Conservation (phyloP, 2,113 vertebrate species). For the Dendrocopos noguchii region DNA sequence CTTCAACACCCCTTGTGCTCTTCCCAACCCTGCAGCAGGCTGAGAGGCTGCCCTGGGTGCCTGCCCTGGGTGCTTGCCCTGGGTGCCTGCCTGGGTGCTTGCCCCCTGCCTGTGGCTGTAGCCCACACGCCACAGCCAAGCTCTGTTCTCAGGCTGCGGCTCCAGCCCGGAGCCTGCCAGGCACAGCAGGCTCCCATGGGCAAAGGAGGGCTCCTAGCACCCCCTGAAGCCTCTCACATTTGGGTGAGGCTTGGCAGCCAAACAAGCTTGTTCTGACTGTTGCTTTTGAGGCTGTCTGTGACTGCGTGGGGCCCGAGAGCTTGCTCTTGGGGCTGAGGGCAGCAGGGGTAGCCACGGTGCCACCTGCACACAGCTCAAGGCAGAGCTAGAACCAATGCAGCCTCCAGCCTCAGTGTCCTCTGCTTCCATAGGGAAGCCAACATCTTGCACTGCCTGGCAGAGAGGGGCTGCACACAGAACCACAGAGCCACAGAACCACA, state of each 20-base stretch:
- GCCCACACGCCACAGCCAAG: not conserved
- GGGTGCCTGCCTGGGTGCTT: too few species aligned
- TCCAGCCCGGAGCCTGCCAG: not conserved
- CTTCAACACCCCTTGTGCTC: not conserved
- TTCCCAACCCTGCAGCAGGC: accelerated
- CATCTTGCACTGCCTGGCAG: not conserved
- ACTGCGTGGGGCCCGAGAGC: accelerated
- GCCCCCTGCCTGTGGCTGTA: not conserved
- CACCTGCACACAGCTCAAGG: not conserved
- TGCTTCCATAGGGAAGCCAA: not conserved
- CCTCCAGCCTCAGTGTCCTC: not conserved
- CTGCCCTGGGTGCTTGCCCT: not conserved
- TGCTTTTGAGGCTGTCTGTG: not conserved
- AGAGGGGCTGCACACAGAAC: not conserved
- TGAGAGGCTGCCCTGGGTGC: not conserved
- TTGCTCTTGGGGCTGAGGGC: not conserved
- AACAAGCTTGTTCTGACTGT: not conserved
- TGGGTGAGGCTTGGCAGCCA: not conserved
- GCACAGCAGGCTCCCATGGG: not conserved
- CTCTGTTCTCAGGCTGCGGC: accelerated
- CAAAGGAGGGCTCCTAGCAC: not conserved
- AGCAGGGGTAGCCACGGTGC: not conserved
- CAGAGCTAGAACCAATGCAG: not conserved
- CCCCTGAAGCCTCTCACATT: not conserved
- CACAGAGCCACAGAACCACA: too few species aligned